Evolutionary conservation across 2,797 vertebrate species (phyloP).

Genomic region (Carcharodon carcharias): DNA sequence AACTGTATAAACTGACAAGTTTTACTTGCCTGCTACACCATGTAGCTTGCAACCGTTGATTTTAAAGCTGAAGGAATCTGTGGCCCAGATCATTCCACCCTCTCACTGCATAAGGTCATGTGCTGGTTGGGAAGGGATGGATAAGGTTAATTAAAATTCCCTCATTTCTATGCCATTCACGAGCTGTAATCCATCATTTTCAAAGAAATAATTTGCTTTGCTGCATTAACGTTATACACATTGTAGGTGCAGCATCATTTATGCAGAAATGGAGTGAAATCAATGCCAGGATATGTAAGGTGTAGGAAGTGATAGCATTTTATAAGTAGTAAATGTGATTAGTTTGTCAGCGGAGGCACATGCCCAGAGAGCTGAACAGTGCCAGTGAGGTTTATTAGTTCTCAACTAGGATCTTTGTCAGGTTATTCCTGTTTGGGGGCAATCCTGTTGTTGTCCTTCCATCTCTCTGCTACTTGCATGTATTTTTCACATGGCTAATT

Average conservation of each 20-base stretch:
- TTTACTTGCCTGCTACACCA: background rate
- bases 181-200: background rate
- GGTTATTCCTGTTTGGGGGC: background rate
- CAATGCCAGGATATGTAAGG: background rate
- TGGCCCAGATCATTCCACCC: background rate
- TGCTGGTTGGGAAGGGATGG: background rate
- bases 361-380: background rate
- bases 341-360: background rate
- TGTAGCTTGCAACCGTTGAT: background rate
- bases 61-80: background rate
- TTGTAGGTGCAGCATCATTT: background rate
- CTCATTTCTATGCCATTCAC: background rate
- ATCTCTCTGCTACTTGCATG: background rate
- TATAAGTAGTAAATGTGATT: background rate
- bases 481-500: background rate
- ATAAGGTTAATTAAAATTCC: background rate
- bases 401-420: background rate
- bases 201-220: background rate
- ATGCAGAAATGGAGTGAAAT: background rate
- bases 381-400: background rate
- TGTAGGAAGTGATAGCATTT: background rate
- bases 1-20: background rate
- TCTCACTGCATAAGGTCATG: background rate
- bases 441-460: background rate
- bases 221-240: background rate